phyloP scores from a whole-genome alignment of 2,113 vertebrate species.

The Chamaetylas fuelleborni region DNA sequence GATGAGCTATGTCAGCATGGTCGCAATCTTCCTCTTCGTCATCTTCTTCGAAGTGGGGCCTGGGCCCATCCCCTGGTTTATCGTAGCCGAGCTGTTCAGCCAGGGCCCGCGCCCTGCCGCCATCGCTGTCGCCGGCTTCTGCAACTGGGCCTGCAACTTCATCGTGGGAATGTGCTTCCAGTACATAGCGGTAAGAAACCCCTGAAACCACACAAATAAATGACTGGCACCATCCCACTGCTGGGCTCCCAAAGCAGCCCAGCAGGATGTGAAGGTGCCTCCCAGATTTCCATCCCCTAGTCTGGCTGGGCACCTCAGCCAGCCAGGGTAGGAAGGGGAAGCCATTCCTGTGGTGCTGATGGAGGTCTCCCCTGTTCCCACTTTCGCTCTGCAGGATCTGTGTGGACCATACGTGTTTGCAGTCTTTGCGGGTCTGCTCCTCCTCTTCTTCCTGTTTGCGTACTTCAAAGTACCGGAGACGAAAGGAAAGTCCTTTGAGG shows the following conservation, averaged over 20 bases:
- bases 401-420: slow-evolving; percentile 84
- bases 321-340: neutral
- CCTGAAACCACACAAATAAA: neutral
- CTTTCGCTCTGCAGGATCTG: slow-evolving; percentile 71
- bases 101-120: slow-evolving; percentile 93
- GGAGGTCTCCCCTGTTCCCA: neutral
- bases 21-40: slow-evolving; percentile 90
- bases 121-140: slow-evolving; percentile 86
- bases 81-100: slow-evolving; percentile 95
- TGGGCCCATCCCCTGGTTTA: slow-evolving; percentile 96
- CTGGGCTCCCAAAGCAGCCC: neutral
- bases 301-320: neutral
- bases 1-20: slow-evolving; percentile 95
- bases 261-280: rapidly evolving
- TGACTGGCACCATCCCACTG: rapidly evolving
- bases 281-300: neutral
- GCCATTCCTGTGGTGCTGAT: neutral
- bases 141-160: slow-evolving; percentile 96
- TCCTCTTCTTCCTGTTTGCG: slow-evolving; percentile 82
- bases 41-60: slow-evolving; percentile 96
- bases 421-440: slow-evolving; percentile 84
- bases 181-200: slow-evolving; percentile 83
- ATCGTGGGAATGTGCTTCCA: slow-evolving; percentile 90
- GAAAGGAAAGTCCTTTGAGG: slow-evolving; percentile 91
- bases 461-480: slow-evolving; percentile 92